Conservation (phyloP, 2,797 vertebrate species). For the Hippoglossus hippoglossus region DNA sequence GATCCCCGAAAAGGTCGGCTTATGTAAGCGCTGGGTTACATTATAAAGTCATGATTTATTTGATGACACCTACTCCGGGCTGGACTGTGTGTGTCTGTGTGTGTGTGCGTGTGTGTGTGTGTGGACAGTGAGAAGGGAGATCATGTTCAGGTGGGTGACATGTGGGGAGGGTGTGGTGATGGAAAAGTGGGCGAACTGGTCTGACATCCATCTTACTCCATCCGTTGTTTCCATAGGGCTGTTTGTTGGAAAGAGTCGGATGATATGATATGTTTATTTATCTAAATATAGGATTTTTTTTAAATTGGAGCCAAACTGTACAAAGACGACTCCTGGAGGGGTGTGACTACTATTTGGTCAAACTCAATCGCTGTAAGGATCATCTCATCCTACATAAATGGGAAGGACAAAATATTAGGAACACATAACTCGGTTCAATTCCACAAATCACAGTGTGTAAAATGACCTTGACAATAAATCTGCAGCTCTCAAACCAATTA, state of each 20-base stretch:
- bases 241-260: not conserved
- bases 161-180: constrained; percentile 41
- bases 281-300: too few relatives aligned
- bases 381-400: too few relatives aligned
- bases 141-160: constrained; percentile 64
- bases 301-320: too few relatives aligned
- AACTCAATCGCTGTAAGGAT: too few relatives aligned
- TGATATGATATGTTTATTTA: not conserved
- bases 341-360: too few relatives aligned
- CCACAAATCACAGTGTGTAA: too few relatives aligned
- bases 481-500: too few relatives aligned
- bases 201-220: constrained; percentile 39
- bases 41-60: constrained; percentile 24
- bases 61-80: not conserved
- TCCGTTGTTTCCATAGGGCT: constrained; percentile 17
- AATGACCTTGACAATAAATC: too few relatives aligned
- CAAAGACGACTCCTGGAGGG: too few relatives aligned
- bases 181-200: constrained; percentile 73
- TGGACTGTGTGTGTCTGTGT: not conserved
- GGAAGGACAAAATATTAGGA: too few relatives aligned
- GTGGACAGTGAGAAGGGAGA: constrained; percentile 55
- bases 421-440: too few relatives aligned
- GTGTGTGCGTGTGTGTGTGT: constrained; percentile 16
- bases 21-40: constrained; percentile 35
- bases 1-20: constrained; percentile 27